Percentiles rank a stretch among this genome's conserved stretches.
Conservation (phyloP, 2,888 invertebrate species). For the Leucozona laternaria region DNA sequence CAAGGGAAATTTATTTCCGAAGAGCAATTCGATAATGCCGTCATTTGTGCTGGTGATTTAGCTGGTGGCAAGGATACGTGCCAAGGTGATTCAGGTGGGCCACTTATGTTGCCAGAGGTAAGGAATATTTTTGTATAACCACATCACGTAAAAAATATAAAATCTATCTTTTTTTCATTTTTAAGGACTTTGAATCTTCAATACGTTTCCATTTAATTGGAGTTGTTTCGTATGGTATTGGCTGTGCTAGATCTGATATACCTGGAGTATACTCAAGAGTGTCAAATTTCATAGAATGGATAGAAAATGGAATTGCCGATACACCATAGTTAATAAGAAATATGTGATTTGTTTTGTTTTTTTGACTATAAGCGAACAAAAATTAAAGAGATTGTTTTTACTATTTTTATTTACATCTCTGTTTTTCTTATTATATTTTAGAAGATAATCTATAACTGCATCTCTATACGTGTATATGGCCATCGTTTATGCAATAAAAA, state of each 20-base stretch:
- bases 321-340: constrained; percentile 74
- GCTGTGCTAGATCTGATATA: constrained; percentile 86
- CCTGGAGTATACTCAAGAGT: constrained; percentile 88
- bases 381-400: constrained; percentile 38
- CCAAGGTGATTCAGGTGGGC: constrained; percentile 83
- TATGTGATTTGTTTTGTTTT: constrained; percentile 6
- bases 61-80: constrained; percentile 82
- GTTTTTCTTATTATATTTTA: too few relatives aligned
- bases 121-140: not conserved
- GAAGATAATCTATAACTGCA: too few relatives aligned
- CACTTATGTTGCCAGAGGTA: constrained; percentile 82
- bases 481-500: too few relatives aligned
- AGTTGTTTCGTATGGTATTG: constrained; percentile 88
- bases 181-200: constrained; percentile 50
- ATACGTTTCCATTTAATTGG: constrained; percentile 85
- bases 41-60: constrained; percentile 82
- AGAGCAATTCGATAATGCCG: constrained; percentile 81
- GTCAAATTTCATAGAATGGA: constrained; percentile 87
- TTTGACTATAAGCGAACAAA: constrained; percentile 3
- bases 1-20: constrained; percentile 78
- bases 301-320: constrained; percentile 82
- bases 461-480: too few relatives aligned
- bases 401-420: not conserved
- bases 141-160: not conserved
- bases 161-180: constrained; percentile 16